Evolutionary conservation across 2,113 vertebrate genomes (phyloP).

Genomic region (Herpetotheres cachinnans): DNA sequence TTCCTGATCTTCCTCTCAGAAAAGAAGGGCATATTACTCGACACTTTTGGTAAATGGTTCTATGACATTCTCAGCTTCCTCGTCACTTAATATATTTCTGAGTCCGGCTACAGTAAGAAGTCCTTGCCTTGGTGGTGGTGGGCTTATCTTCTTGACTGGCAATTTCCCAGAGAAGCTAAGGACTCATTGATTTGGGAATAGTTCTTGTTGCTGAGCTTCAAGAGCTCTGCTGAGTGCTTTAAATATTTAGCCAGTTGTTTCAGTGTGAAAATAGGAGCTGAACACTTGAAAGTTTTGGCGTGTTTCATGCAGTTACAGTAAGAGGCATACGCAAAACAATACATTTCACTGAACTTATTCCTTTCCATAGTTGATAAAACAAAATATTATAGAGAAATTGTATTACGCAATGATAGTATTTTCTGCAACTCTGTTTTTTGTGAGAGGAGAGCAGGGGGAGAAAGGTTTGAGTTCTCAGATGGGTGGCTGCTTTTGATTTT

Average conservation of each 20-base stretch:
- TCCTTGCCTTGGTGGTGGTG: not conserved
- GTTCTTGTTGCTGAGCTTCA: not conserved
- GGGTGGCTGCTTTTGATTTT: not conserved
- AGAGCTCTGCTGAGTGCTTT: not conserved
- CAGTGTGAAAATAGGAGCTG: not conserved
- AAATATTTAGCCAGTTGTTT: not conserved
- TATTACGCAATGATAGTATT: not conserved
- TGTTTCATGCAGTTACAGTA: not conserved
- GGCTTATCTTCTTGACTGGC: not conserved
- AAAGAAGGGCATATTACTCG: not conserved
- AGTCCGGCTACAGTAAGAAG: not conserved
- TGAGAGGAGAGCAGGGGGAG: not conserved
- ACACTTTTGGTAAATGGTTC: not conserved
- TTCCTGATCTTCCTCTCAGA: not conserved
- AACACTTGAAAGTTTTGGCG: not conserved
- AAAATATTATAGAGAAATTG: not conserved
- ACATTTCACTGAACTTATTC: not conserved
- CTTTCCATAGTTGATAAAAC: not conserved
- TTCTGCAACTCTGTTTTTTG: not conserved
- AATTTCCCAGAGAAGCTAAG: not conserved
- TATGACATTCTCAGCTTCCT: not conserved
- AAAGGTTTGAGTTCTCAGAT: not conserved
- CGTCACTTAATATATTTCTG: not conserved
- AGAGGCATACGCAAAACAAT: not conserved
- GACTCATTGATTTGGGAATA: not conserved